Evolutionary conservation across 2,113 vertebrate species (phyloP), one percentile per base, ranked within the genome.

Genomic region (Alouatta palliata): DNA sequence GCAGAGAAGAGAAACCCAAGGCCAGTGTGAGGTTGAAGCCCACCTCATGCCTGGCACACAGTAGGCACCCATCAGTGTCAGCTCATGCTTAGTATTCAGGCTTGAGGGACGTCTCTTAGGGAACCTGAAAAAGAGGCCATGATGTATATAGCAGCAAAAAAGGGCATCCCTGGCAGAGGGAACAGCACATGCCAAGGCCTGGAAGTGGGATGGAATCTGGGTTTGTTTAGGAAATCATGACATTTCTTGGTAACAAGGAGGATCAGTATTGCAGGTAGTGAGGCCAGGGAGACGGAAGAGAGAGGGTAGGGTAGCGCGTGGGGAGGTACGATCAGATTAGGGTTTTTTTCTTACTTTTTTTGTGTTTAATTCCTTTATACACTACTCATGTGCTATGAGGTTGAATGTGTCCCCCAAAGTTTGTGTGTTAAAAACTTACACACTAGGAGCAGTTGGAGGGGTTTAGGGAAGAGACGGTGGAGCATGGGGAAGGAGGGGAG

Each of bases 1-100:
- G 52, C 11, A 27, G 27, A 10, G 43, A 32, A 14, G 76, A 7
- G 9, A 21, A 6, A 11, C 21, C 27, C 37, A 25, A 1, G n/a
- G 68, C 10, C 54, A 4, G 35, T 0, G 4, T 0, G 6, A 6
- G 27, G 0, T 3, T 0, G 3, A 32, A 25, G 40, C 45, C 73
- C 8, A 7, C 4, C 16, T 3, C 40, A 5, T 12, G 37, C 43
- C 13, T 49, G 40, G 66, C 52, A 80, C 3, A 32, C 35, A 43
- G 70, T 40, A 43, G 61, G 43, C 0, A 7, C 80, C 80, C 30
- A 25, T 27, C n/a, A 1, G 8, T 8, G 8, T 43, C 75, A 37
- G 70, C 66, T 64, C 6, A 0, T 12, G 16, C 45, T 8, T 25
- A 12, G 37, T 3, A 68, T 66, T 23, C 27, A 86, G 45, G 40